Evolutionary conservation across 2,797 vertebrate genomes (phyloP).

Genomic region (Mormyrops attenuatus): DNA sequence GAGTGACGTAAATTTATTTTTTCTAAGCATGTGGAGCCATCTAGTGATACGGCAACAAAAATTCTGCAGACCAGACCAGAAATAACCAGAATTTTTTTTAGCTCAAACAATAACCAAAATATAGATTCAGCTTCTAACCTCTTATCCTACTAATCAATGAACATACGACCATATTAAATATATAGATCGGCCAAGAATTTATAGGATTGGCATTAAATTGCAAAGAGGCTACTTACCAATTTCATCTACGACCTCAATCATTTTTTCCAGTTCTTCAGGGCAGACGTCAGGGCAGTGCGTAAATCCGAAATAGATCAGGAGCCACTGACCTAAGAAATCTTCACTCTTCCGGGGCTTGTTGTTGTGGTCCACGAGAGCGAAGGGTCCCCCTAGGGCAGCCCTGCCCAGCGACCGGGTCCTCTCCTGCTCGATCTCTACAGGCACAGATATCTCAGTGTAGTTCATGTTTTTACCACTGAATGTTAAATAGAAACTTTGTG

Average conservation of each 20-base stretch:
- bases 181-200: neutral
- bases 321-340: constrained; percentile 85
- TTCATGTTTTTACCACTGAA: neutral
- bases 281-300: constrained; percentile 97
- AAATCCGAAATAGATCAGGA: constrained; percentile 93
- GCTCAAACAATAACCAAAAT: neutral
- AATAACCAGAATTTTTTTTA: neutral
- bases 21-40: neutral
- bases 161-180: neutral
- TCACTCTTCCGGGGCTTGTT: constrained; percentile 69
- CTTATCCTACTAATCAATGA: neutral
- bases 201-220: neutral
- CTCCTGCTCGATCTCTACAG: constrained; percentile 76
- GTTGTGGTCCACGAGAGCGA: constrained; percentile 77
- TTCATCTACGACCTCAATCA: constrained; percentile 85
- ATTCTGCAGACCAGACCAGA: neutral
- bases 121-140: neutral
- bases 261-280: constrained; percentile 93
- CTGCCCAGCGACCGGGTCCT: constrained; percentile 74
- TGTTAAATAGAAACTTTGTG: neutral
- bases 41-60: neutral
- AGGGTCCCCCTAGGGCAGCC: constrained; percentile 83
- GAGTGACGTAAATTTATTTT: neutral
- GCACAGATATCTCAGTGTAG: neutral
- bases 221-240: constrained; percentile 65